A percentile compares a stretch with the other conserved stretches of the same genome.
These are phyloP conservation scores for Drosophila peninsularis DNA, from an alignment of 2,888 invertebrate species.

Conservation along the genomic window DNA sequence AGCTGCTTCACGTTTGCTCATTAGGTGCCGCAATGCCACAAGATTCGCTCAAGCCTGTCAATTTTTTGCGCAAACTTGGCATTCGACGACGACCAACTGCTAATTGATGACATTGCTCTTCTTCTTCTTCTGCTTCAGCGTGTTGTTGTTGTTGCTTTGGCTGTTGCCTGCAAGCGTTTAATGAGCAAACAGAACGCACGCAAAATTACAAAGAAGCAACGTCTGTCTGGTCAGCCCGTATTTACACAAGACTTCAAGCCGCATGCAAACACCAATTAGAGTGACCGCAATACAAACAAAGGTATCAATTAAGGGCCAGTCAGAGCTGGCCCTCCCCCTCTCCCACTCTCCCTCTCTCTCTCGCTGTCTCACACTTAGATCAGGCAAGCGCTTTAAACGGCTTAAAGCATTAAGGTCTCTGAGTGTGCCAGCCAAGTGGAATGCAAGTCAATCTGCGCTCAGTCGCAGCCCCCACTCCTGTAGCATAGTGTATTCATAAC, in stretches of 20 bases:
- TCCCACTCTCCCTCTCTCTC: background rate
- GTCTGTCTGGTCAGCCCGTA: constrained; percentile 67
- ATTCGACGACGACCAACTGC: constrained; percentile 60
- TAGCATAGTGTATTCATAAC: constrained; percentile 55
- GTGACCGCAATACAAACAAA: constrained; percentile 78
- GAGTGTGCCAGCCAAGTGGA: constrained; percentile 26
- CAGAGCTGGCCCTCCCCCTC: constrained; percentile 1
- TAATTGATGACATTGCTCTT: constrained; percentile 70
- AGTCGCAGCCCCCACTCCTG: constrained; percentile 13
- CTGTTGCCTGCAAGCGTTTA: constrained; percentile 70
- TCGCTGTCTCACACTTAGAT: background rate
- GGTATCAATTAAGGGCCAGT: constrained; percentile 75
- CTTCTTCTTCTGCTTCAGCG: constrained; percentile 21
- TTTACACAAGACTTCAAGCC: constrained; percentile 79
- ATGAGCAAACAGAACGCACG: constrained; percentile 80
- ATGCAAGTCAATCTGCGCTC: constrained; percentile 47
- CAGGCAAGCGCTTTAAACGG: constrained; percentile 39
- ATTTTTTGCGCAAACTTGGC: constrained; percentile 77
- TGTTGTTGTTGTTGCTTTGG: constrained; percentile 12
- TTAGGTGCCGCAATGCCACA: constrained; percentile 51
- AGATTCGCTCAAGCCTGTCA: constrained; percentile 51
- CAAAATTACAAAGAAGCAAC: constrained; percentile 77
- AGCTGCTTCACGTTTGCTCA: constrained; percentile 66
- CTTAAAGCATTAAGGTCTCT: constrained; percentile 17
- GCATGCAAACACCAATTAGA: constrained; percentile 81